These are phyloP conservation scores for Drosophila atripex DNA, from an alignment of 2,888 invertebrate species.

Conservation along the genomic window DNA sequence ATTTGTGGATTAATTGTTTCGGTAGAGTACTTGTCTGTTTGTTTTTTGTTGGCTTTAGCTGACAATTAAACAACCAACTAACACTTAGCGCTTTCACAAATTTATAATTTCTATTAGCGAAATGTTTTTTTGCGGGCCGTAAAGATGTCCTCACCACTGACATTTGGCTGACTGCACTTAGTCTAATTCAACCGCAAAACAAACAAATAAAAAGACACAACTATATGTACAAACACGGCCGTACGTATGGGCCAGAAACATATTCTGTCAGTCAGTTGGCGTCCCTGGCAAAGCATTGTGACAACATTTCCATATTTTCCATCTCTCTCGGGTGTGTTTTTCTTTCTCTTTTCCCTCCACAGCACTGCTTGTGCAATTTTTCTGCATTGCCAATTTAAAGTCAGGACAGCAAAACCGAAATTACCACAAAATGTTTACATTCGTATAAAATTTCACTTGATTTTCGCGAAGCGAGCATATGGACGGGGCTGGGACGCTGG, in stretches of 20 bases:
- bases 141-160: constrained; percentile 54
- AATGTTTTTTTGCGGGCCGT: constrained; percentile 49
- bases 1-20: no score
- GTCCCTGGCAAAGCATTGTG: constrained; percentile 50
- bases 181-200: constrained; percentile 70
- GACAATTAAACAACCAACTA: neutral
- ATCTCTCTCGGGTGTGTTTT: constrained; percentile 3
- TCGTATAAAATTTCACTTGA: constrained; percentile 52
- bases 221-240: constrained; percentile 12
- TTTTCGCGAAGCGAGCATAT: constrained; percentile 12
- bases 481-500: no score
- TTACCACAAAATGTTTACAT: constrained; percentile 69
- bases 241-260: constrained; percentile 6
- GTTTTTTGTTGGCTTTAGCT: neutral
- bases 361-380: constrained; percentile 3
- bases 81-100: constrained; percentile 34
- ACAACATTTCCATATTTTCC: constrained; percentile 47
- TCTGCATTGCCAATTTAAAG: constrained; percentile 47
- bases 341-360: constrained; percentile 16
- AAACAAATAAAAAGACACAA: constrained; percentile 18
- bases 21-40: no score
- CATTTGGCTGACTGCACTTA: constrained; percentile 63
- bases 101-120: constrained; percentile 63
- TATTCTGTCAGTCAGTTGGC: constrained; percentile 65
- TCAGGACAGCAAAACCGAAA: constrained; percentile 47